Conservation (phyloP, 2,888 invertebrate species). For the Eristalis arbustorum region DNA sequence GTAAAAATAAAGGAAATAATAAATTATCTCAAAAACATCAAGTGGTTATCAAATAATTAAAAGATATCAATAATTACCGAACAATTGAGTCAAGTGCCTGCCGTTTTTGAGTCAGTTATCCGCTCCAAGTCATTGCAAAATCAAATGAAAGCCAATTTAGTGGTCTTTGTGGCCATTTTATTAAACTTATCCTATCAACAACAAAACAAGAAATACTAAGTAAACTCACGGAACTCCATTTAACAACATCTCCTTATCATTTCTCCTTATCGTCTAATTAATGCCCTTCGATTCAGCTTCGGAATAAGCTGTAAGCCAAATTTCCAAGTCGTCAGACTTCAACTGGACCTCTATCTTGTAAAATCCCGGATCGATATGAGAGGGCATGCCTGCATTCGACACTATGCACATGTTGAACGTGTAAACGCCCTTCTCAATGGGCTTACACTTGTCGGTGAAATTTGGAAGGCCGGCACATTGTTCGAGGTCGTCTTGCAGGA, state of each 20-base stretch:
- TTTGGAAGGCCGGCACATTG: not conserved
- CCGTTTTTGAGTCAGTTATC: too few relatives aligned
- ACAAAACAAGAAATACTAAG: not conserved
- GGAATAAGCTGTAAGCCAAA: not conserved
- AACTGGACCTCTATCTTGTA: constrained; percentile 4
- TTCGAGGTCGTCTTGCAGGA: constrained; percentile 15
- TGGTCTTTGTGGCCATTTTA: too few relatives aligned
- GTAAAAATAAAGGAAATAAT: too few relatives aligned
- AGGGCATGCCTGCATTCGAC: constrained; percentile 19
- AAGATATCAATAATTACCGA: too few relatives aligned
- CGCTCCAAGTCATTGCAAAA: too few relatives aligned
- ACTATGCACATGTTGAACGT: constrained; percentile 17
- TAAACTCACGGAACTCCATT: not conserved
- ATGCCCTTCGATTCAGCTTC: not conserved
- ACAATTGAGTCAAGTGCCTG: too few relatives aligned
- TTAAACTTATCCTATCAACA: not conserved
- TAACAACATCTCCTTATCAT: not conserved
- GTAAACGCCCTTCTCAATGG: not conserved
- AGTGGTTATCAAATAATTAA: too few relatives aligned
- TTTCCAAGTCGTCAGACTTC: not conserved
- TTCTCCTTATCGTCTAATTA: not conserved
- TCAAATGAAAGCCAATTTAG: too few relatives aligned
- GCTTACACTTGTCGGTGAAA: not conserved
- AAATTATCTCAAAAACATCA: too few relatives aligned
- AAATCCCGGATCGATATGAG: constrained; percentile 28